Evolutionary conservation across 2,888 invertebrate species (phyloP).

Genomic region (Athripsodes cinereus): DNA sequence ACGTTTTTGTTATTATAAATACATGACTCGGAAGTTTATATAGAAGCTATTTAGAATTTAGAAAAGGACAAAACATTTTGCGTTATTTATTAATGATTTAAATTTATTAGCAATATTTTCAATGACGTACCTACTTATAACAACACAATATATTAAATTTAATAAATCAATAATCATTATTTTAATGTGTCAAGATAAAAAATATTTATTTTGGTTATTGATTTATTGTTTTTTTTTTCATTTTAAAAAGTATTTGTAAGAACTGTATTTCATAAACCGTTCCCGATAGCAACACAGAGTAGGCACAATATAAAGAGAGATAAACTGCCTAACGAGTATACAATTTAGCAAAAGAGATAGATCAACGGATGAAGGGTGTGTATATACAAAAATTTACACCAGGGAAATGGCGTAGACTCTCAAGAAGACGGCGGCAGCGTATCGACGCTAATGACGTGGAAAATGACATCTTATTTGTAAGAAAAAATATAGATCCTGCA

Average conservation of each 20-base stretch:
- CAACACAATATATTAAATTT: too few species aligned
- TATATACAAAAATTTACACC: conserved; percentile 24
- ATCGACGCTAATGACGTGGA: conserved; percentile 52
- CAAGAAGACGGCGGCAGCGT: conserved; percentile 15
- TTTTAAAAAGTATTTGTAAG: not conserved
- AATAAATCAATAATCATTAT: too few species aligned
- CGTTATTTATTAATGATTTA: too few species aligned
- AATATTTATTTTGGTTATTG: too few species aligned
- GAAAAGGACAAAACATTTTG: too few species aligned
- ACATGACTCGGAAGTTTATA: too few species aligned
- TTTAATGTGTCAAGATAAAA: too few species aligned
- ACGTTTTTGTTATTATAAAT: too few species aligned
- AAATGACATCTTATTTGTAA: conserved; percentile 55
- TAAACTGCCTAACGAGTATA: conserved; percentile 27
- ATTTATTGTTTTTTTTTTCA: too few species aligned
- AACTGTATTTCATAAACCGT: not conserved
- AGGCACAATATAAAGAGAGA: conserved; percentile 20
- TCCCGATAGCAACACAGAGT: not conserved
- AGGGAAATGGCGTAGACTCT: conserved; percentile 13
- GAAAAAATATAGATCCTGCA: conserved; percentile 47
- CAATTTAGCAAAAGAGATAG: conserved; percentile 26
- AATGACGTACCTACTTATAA: too few species aligned
- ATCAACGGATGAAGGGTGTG: conserved; percentile 22
- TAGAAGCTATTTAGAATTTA: too few species aligned
- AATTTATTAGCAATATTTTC: too few species aligned